Conservation (phyloP, 92 coral and sea anemone species). For the Palythoa grandiflora region DNA sequence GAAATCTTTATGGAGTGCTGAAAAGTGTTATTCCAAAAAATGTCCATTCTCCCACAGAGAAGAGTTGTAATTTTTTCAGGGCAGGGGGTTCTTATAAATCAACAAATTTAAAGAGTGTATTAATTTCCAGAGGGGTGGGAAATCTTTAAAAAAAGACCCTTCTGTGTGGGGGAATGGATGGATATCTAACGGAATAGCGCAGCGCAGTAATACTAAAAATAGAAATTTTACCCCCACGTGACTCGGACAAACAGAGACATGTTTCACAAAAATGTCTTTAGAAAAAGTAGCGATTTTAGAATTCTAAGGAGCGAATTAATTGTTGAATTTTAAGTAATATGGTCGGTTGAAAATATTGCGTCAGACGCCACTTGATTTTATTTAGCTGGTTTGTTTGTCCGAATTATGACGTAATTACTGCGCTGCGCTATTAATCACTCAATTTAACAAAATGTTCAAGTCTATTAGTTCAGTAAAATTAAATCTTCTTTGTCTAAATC, state of each 20-base stretch:
- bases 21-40: not conserved
- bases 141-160: not conserved
- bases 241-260: no score
- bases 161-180: not conserved
- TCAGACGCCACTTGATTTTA: no score
- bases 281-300: no score
- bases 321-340: no score
- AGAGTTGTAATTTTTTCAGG: not conserved
- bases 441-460: not conserved
- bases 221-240: no score
- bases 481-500: constrained; percentile 26
- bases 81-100: constrained; percentile 4
- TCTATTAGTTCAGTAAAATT: constrained; percentile 35
- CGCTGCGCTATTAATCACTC: no score
- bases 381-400: no score
- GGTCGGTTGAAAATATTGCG: no score
- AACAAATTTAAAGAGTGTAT: not conserved
- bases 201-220: no score
- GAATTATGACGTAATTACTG: no score
- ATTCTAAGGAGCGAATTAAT: no score
- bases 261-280: no score
- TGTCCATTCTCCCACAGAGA: constrained; percentile 10
- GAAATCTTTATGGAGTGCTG: not conserved
- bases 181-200: constrained; percentile 6
- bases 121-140: constrained; percentile 13